phyloP scores from a whole-genome alignment of 2,888 invertebrate genomes.

The Crocallis elinguaria region DNA sequence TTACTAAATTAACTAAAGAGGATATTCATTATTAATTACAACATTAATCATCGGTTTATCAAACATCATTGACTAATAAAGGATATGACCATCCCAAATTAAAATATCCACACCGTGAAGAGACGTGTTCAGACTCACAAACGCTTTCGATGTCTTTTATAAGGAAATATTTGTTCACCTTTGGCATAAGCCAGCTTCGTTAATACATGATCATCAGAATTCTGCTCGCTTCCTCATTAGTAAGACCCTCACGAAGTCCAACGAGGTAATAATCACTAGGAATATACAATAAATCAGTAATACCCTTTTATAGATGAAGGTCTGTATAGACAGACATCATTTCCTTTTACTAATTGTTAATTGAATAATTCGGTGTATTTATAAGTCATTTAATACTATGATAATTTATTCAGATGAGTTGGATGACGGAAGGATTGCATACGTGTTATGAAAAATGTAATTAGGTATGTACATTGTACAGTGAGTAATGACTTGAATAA shows the following conservation, averaged over 20 bases:
- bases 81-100: background rate
- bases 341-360: conserved; percentile 25
- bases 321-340: conserved; percentile 13
- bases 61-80: background rate
- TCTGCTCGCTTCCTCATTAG: conserved; percentile 49
- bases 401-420: conserved; percentile 1
- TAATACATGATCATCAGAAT: conserved; percentile 19
- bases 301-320: conserved; percentile 26
- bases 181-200: conserved; percentile 22
- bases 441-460: background rate
- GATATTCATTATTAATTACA: background rate
- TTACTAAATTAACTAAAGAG: background rate
- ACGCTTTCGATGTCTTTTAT: background rate
- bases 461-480: too few relatives aligned
- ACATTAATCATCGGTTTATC: background rate
- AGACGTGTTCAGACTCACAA: background rate
- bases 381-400: background rate
- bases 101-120: background rate
- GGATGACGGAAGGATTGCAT: background rate
- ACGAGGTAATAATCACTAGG: conserved; percentile 41
- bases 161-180: conserved; percentile 20
- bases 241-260: conserved; percentile 37
- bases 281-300: conserved; percentile 35
- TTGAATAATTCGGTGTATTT: conserved; percentile 7
- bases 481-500: too few relatives aligned